These are phyloP conservation scores for Drosophila santomea DNA, from an alignment of 1,140 invertebrate species.

Conservation along the genomic window DNA sequence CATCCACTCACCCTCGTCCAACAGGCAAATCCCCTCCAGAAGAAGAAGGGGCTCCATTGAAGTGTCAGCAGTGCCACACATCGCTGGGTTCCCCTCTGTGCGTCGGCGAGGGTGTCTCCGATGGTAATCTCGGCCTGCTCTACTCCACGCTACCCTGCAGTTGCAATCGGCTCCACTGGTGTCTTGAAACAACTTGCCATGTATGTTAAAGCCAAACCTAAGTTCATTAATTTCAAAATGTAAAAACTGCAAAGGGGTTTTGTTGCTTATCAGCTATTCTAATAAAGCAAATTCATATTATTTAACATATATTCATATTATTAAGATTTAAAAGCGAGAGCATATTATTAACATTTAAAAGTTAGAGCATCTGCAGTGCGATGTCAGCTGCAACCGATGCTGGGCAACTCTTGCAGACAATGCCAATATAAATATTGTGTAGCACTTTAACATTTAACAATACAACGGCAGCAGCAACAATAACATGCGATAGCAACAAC, in stretches of 20 bases:
- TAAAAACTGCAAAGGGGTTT: no score
- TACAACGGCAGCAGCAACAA: constrained; percentile 45
- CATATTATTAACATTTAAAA: no score
- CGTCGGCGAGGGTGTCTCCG: constrained; percentile 35
- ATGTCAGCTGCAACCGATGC: no score
- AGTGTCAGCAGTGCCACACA: constrained; percentile 73
- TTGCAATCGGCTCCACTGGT: neutral
- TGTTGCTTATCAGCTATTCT: no score
- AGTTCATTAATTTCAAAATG: no score
- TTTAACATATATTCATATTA: no score
- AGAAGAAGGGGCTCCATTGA: constrained; percentile 61
- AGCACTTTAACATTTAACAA: constrained; percentile 76
- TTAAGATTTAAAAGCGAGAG: no score
- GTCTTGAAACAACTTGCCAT: neutral
- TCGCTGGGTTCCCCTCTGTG: constrained; percentile 31
- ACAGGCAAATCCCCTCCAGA: neutral
- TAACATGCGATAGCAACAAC: constrained; percentile 43
- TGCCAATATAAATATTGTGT: constrained; percentile 69
- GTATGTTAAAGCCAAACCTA: neutral
- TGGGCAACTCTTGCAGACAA: constrained; percentile 34
- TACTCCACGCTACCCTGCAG: neutral
- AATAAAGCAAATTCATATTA: no score
- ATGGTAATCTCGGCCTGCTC: constrained; percentile 56
- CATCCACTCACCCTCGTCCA: no score
- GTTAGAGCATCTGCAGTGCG: constrained; percentile 17